Evolutionary conservation across 1,140 invertebrate genomes (phyloP), one percentile per base, ranked within the genome.

Genomic region (Drosophila cardini): DNA sequence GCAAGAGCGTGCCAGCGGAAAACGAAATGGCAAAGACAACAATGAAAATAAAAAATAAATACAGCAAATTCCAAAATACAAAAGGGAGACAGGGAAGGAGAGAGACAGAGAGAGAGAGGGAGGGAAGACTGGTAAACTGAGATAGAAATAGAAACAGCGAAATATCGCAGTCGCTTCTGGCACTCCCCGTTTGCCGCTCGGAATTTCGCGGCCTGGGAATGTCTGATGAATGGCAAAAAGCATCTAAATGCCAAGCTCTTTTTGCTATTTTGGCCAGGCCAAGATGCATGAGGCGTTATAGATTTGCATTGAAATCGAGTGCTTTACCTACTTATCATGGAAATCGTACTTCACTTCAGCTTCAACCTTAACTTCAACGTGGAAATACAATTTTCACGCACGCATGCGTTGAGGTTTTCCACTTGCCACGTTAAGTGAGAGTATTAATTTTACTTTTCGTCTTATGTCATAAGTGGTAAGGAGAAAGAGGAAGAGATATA

Each of bases 341-440:
- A 3, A 26, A 45, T 9, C 21, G 4, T 15, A 16, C 42, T 15
- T 38, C 7, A 2, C 11, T 15, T 16, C 50, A 40, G n/a, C 42
- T 18, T 36, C 61, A 45, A 3, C 46, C 18, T 45, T 2, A 46
- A n/a, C 45, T 48, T 2, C 11, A 65, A 72, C 73, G 61, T 71
- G 77, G 72, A 79, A 84, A 79, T 79, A 70, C 76, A 58, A 84
- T 89, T 89, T 87, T 87, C 73, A 87, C 73, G 84, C 83, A 87
- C 83, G 83, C 84, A 80, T 87, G 83, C 80, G 63, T 64, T 46
- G 50, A 46, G 32, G 18, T 43, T 26, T 26, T 32, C 74, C 46
- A 68, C 68, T 67, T 52, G 63, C 69, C 67, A 53, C 63, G 50
- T 76, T 52, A 58, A 80, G 84, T 84, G 76, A 87, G 80, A 87